Base-by-base conservation (phyloP, 2,888 invertebrate genomes). In the Erebia palarica region DNA sequence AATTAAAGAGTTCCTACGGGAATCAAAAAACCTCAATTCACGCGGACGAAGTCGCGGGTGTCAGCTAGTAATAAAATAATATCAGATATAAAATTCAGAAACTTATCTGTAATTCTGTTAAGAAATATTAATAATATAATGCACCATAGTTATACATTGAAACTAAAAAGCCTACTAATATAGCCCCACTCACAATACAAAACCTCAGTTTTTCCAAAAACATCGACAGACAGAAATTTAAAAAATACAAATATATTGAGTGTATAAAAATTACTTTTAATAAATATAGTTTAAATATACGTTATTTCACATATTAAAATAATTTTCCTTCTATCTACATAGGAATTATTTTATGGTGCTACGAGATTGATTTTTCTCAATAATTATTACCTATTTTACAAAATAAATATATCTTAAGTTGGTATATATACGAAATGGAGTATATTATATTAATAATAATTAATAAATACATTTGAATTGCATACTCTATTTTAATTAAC, bases 301-400 rank as follows among this genome's bases (percentile, higher is more conserved):
- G 57, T 63, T n/a, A 66, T 42, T 61, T 66, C 16, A 49, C 16
- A 36, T 44, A 16, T 18, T 27, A 47, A 36, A 36, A 36, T 63
- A 59, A 70, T 64, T 73, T 49, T 14, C 68, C 21, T 63, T 73
- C 70, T 69, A 57, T 64, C 10, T 10, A 69, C 57, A 73, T 75
- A 78, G 76, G 75, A 77, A 77, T 78, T 78, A 76, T 75, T 73
- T 72, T 76, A 76, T 78, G 80, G 80, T 81, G 80, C 80, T 81
- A 80, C 18, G 63, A 69, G 63, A 21, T 69, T 67, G 27, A 70
- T 73, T 70, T 69, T 67, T 57, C 61, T 13, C 21, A 63, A 61
- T 49, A 58, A 49, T 61, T 57, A 68, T 68, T 68, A 47, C 42
- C 63, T 69, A 63, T 69, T 61, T 57, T 66, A 57, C 57, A 63